Evolutionary conservation across 2,113 vertebrate genomes (phyloP), one percentile per base, ranked within the genome.

Genomic region (Hypomesus transpacificus): DNA sequence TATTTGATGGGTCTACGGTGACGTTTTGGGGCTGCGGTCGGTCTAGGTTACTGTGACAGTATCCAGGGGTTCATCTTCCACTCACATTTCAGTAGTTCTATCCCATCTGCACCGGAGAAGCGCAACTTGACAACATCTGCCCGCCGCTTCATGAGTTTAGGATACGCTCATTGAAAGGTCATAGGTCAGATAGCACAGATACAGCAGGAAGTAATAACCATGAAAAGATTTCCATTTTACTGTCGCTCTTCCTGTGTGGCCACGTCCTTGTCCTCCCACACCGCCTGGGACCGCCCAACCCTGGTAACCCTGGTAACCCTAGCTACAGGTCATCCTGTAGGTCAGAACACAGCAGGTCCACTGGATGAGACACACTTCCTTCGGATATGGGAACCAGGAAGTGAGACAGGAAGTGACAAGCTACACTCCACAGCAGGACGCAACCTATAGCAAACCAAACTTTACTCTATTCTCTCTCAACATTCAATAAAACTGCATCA

Each of bases 1-100:
- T 85, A 84, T 87, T 87, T 85, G 82, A 90, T 87, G 82, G 77
- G 39, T 54, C 22, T 79, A 68, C 68, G 77, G 76, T 62, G 63
- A 54, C 14, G 14, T 58, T 11, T 21, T 14, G 21, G 17, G 59
- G 22, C 22, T 26, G 24, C 9, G 26, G n/a, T 21, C 9, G 26
- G n/a, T 21, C n/a, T 5, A 1, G 11, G 58, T 46, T 11, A 34
- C 31, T 24, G n/a, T 14, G 13, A 14, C 22, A 14, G 60, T 26
- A 17, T 62, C 26, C 18, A 9, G 22, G 20, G 21, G 22, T 18
- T 56, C 14, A 56, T n/a, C 53, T 56, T n/a, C 53, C n/a, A 56
- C 17, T 56, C n/a, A 56, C 17, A 18, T 53, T n/a, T 18, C 53
- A 16, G 39, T 2, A 28, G n/a, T 5, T 24, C 11, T 2, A 61